phyloP scores from a whole-genome alignment of 2,113 vertebrate genomes.

The Tympanuchus pallidicinctus region DNA sequence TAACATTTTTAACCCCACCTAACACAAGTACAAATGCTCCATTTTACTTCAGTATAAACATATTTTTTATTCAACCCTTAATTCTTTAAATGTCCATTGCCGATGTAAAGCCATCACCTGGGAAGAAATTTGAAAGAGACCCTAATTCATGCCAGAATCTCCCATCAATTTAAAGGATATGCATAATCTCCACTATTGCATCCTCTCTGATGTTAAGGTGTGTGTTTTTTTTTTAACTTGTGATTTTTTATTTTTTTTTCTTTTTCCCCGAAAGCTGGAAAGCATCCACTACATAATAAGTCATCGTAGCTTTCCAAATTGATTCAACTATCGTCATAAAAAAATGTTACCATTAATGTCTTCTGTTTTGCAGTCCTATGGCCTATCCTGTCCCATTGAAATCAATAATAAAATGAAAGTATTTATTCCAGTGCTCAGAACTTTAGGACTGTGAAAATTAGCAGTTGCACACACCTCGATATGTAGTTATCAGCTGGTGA shows the following conservation, averaged over 20 bases:
- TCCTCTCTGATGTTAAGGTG: background rate
- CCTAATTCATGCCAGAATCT: constrained; percentile 58
- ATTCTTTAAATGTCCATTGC: background rate
- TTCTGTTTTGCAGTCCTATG: background rate
- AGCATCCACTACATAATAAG: constrained; percentile 36
- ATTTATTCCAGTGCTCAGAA: constrained; percentile 45
- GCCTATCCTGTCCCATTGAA: background rate
- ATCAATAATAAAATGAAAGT: constrained; percentile 51
- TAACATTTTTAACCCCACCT: background rate
- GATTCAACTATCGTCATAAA: constrained; percentile 41
- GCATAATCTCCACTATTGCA: constrained; percentile 28
- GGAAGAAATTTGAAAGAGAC: constrained; percentile 33
- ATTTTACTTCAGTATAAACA: background rate
- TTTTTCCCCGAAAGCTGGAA: constrained; percentile 16
- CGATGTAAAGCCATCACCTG: constrained; percentile 31
- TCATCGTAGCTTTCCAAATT: constrained; percentile 22
- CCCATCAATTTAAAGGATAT: constrained; percentile 24
- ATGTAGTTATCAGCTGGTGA: background rate
- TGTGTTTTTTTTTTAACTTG: background rate
- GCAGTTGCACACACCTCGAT: background rate
- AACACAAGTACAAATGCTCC: constrained; percentile 18
- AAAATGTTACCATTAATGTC: constrained; percentile 25
- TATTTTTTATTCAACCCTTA: constrained; percentile 22
- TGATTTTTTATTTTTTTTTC: background rate
- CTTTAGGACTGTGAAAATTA: constrained; percentile 43